Percentiles rank a stretch among this genome's conserved stretches.
These are phyloP conservation scores for Saccostrea echinata DNA, from an alignment of 1,140 invertebrate genomes.

Conservation along the genomic window DNA sequence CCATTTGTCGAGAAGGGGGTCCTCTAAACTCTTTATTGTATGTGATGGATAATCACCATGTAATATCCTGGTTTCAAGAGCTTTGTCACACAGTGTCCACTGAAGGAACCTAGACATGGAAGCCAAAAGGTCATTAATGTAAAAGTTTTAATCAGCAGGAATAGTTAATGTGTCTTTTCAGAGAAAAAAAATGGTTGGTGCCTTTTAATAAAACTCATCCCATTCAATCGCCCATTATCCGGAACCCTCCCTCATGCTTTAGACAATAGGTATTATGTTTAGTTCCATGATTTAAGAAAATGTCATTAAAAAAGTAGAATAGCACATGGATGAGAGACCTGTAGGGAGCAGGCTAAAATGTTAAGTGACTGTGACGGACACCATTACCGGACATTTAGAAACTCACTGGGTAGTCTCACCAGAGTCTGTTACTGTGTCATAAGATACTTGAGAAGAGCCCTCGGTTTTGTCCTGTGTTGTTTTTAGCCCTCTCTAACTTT, in stretches of 20 bases:
- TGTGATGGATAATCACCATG: constrained; percentile 36
- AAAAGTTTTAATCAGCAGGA: not conserved
- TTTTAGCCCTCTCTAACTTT: not conserved
- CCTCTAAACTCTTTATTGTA: constrained; percentile 3
- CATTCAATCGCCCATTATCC: not conserved
- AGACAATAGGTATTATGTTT: constrained; percentile 14
- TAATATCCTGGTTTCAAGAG: constrained; percentile 22
- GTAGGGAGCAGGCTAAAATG: not conserved
- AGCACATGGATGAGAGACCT: not conserved
- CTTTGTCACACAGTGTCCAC: not conserved
- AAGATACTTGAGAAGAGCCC: constrained; percentile 21
- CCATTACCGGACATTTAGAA: constrained; percentile 15
- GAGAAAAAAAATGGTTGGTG: not conserved
- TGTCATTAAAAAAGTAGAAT: constrained; percentile 22
- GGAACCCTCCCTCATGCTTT: not conserved
- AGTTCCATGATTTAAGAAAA: constrained; percentile 5
- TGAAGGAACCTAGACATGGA: not conserved
- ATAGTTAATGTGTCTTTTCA: not conserved
- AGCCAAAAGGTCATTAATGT: not conserved
- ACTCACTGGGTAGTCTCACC: not conserved
- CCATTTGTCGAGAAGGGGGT: constrained; percentile 28
- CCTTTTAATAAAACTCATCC: constrained; percentile 13
- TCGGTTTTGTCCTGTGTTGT: not conserved
- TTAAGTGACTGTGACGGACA: constrained; percentile 16
- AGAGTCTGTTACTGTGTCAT: constrained; percentile 6